Conservation (phyloP, 2,888 invertebrate genomes). For the Thyatira batis region DNA sequence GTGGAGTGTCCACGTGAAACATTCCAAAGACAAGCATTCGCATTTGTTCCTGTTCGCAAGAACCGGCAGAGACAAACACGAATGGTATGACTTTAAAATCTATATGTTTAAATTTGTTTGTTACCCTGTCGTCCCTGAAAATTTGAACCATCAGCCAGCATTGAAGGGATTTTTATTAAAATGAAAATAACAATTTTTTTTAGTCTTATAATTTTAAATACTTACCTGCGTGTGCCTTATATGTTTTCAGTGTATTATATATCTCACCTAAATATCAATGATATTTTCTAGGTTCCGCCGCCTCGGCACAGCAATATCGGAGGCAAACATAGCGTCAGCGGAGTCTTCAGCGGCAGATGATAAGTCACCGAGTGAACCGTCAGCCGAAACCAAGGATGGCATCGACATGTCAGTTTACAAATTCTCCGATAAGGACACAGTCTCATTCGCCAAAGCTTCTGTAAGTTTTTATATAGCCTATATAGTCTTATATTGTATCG, state of each 20-base stretch:
- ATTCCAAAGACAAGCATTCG: conserved; percentile 61
- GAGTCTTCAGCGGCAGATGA: conserved; percentile 61
- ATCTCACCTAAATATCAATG: too few relatives aligned
- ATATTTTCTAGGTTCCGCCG: conserved; percentile 75
- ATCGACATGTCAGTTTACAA: conserved; percentile 63
- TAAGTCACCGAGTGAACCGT: conserved; percentile 40
- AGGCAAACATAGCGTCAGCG: conserved; percentile 53
- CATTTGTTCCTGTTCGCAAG: conserved; percentile 81
- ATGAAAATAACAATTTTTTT: not conserved
- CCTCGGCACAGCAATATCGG: conserved; percentile 66
- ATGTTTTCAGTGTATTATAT: too few relatives aligned
- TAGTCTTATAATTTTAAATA: too few relatives aligned
- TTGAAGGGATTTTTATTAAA: not conserved
- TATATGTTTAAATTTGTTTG: not conserved
- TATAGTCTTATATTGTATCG: too few relatives aligned
- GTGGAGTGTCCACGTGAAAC: conserved; percentile 71
- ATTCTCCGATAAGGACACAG: conserved; percentile 62
- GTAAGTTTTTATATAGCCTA: conserved; percentile 41
- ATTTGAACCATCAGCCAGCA: too few relatives aligned
- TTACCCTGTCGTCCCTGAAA: too few relatives aligned
- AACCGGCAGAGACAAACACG: conserved; percentile 94
- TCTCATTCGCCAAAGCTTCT: conserved; percentile 59
- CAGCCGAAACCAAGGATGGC: conserved; percentile 52
- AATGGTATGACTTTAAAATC: conserved; percentile 84
- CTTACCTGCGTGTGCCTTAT: too few relatives aligned